These are phyloP conservation scores for Arrhopalites spinosus DNA, from an alignment of 2,888 invertebrate species.

Conservation along the genomic window DNA sequence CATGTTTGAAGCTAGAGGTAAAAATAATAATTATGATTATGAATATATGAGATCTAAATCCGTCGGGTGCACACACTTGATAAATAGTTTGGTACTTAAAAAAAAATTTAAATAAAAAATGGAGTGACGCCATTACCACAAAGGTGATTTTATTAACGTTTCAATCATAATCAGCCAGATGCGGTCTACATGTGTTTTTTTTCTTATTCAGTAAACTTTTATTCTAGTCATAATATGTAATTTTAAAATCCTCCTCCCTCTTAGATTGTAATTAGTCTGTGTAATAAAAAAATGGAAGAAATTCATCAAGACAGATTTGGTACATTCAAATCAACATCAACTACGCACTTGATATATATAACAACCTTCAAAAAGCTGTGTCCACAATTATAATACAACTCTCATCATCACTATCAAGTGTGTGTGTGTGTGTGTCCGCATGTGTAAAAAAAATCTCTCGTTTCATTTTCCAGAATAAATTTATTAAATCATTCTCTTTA, in stretches of 20 bases:
- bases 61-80: constrained; percentile 27
- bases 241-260: not conserved
- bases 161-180: constrained; percentile 47
- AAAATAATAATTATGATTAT: constrained; percentile 21
- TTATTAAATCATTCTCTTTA: not conserved
- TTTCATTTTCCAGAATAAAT: not conserved
- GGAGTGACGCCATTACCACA: constrained; percentile 43
- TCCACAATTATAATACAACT: constrained; percentile 21
- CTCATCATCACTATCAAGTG: not conserved
- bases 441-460: not conserved
- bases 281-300: no score
- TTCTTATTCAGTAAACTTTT: constrained; percentile 11
- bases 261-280: constrained; percentile 1
- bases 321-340: not conserved
- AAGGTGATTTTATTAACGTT: constrained; percentile 50
- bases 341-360: constrained; percentile 38
- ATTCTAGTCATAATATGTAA: not conserved
- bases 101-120: no score
- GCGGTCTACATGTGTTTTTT: constrained; percentile 45
- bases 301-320: no score
- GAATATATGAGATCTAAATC: constrained; percentile 37
- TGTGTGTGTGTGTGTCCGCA: not conserved
- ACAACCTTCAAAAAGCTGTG: constrained; percentile 39
- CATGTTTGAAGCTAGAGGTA: not conserved
- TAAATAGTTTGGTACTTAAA: no score